Evolutionary conservation across 2,797 vertebrate species (phyloP).

Genomic region (Paedocypris micromegethes): DNA sequence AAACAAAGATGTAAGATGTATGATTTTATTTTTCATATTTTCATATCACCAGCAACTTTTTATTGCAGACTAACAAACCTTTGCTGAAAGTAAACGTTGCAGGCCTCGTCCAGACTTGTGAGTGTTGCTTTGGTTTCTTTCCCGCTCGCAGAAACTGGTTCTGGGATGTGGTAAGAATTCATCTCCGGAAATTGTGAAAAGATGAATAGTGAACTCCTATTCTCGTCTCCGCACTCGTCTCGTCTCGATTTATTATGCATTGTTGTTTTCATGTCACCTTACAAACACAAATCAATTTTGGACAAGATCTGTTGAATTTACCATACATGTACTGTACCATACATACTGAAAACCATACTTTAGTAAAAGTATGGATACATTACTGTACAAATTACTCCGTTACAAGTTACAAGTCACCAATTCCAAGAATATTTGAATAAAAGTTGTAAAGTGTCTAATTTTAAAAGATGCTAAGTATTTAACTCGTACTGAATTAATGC

Average conservation of each 20-base stretch:
- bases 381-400: too few species aligned
- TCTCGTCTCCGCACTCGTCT: background rate
- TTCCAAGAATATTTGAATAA: too few species aligned
- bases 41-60: background rate
- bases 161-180: background rate
- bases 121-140: slow-evolving; percentile 4
- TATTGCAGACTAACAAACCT: slow-evolving; percentile 25
- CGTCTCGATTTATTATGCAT: background rate
- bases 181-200: slow-evolving; percentile 10
- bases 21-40: background rate
- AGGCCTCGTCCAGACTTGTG: slow-evolving; percentile 21
- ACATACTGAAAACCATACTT: too few species aligned
- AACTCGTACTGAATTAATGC: too few species aligned
- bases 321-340: too few species aligned
- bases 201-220: slow-evolving; percentile 18
- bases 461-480: too few species aligned
- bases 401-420: too few species aligned
- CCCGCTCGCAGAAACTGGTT: slow-evolving; percentile 5
- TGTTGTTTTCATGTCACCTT: slow-evolving; percentile 23
- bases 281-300: slow-evolving; percentile 6
- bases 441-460: too few species aligned
- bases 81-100: slow-evolving; percentile 28
- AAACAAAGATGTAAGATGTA: slow-evolving; percentile 4
- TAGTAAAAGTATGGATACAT: too few species aligned
- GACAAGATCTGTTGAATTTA: background rate